Conservation (phyloP, 2,888 invertebrate genomes). For the Tetranychus piercei region DNA sequence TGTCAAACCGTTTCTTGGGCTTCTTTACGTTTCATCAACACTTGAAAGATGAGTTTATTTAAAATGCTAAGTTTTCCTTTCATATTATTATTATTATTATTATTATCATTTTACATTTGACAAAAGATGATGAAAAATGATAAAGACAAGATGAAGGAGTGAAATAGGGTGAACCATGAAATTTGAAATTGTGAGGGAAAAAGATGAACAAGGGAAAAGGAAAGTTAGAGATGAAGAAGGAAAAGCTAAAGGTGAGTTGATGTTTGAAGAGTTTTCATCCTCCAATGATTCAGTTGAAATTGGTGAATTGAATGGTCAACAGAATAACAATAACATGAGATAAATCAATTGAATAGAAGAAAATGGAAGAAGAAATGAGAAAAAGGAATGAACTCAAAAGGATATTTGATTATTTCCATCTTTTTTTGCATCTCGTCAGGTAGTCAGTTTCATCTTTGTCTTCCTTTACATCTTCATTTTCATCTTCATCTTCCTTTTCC, state of each 20-base stretch:
- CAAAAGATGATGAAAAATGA: slow-evolving; percentile 14
- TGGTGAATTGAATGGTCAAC: neutral
- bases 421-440: too few relatives aligned
- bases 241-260: neutral
- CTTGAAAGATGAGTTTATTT: neutral
- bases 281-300: neutral
- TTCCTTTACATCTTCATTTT: too few relatives aligned
- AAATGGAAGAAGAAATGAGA: slow-evolving; percentile 3
- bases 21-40: neutral
- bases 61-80: slow-evolving; percentile 12
- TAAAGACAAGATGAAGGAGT: slow-evolving; percentile 11
- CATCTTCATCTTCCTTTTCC: too few relatives aligned
- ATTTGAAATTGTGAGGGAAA: neutral
- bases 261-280: neutral
- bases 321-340: slow-evolving; percentile 6
- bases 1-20: slow-evolving; percentile 1
- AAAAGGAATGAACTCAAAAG: neutral
- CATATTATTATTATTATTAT: too few relatives aligned
- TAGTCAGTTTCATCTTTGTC: too few relatives aligned
- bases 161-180: neutral
- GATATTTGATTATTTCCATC: too few relatives aligned
- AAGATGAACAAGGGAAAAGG: neutral
- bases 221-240: neutral
- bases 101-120: neutral
- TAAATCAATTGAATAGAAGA: slow-evolving; percentile 13